phyloP scores from a whole-genome alignment of 2,113 vertebrate species.

The Hassar affinis region DNA sequence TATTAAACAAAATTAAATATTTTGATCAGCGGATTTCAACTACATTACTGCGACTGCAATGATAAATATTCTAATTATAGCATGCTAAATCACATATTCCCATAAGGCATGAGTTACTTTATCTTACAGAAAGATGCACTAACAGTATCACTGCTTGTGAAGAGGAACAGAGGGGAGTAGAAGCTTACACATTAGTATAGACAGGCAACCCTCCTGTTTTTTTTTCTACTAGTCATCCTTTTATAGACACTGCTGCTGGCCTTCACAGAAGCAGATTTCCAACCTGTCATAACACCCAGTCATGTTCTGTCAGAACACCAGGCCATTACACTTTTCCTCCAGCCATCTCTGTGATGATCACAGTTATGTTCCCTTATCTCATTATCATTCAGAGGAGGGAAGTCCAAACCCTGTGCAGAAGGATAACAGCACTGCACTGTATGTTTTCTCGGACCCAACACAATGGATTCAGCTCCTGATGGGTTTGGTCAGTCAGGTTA shows the following conservation, averaged over 20 bases:
- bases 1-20: not conserved
- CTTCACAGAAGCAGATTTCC: not conserved
- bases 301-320: not conserved
- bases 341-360: not conserved
- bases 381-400: not conserved
- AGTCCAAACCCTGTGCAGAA: not conserved
- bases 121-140: not conserved
- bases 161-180: not conserved
- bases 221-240: not conserved
- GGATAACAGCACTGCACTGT: not conserved
- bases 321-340: not conserved
- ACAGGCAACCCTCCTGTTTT: not conserved
- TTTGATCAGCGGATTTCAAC: not conserved
- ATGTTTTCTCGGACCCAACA: not conserved
- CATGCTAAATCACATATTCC: not conserved
- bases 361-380: conserved; percentile 2
- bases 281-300: not conserved
- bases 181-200: not conserved
- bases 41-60: not conserved
- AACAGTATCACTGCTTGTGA: not conserved
- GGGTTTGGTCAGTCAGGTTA: conserved; percentile 1
- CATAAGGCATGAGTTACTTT: not conserved
- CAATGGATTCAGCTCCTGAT: not conserved
- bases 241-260: not conserved
- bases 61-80: not conserved